A percentile compares a stretch with the other conserved stretches of the same genome.
Conservation (phyloP, 2,113 vertebrate genomes). For the Serilophus lunatus region DNA sequence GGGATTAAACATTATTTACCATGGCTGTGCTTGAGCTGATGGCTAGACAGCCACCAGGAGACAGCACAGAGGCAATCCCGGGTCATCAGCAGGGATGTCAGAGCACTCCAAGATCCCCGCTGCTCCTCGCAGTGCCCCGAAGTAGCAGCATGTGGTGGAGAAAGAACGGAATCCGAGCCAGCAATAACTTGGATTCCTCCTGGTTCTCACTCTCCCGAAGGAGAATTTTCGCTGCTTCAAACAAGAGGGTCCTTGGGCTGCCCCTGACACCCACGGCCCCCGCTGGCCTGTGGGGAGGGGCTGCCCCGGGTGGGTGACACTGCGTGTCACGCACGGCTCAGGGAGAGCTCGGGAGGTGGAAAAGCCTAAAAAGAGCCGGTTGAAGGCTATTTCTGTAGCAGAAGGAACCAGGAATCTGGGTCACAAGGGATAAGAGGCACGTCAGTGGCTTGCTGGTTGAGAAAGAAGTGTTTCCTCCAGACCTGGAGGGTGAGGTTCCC, state of each 20-base stretch:
- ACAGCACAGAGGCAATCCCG: not conserved
- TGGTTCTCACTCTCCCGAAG: not conserved
- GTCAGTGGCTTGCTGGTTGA: not conserved
- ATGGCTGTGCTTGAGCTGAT: not conserved
- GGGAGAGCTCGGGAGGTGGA: not conserved
- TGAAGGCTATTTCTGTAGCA: not conserved
- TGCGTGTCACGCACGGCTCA: accelerated
- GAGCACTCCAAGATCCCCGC: not conserved
- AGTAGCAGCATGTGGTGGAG: accelerated
- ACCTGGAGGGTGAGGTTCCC: accelerated
- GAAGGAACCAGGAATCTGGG: not conserved
- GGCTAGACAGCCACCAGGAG: not conserved
- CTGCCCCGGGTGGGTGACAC: not conserved
- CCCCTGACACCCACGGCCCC: not conserved
- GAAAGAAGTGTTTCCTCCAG: not conserved
- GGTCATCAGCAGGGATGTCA: not conserved
- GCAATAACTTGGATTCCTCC: not conserved
- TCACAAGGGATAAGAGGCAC: not conserved
- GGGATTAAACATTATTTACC: not conserved
- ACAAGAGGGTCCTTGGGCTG: not conserved
- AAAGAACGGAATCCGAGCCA: accelerated
- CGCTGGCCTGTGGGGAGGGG: accelerated
- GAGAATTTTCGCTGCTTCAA: not conserved
- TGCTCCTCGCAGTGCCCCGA: not conserved
- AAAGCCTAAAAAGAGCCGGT: not conserved